phyloP scores from a whole-genome alignment of 2,113 vertebrate species.

The Argyrosomus japonicus region DNA sequence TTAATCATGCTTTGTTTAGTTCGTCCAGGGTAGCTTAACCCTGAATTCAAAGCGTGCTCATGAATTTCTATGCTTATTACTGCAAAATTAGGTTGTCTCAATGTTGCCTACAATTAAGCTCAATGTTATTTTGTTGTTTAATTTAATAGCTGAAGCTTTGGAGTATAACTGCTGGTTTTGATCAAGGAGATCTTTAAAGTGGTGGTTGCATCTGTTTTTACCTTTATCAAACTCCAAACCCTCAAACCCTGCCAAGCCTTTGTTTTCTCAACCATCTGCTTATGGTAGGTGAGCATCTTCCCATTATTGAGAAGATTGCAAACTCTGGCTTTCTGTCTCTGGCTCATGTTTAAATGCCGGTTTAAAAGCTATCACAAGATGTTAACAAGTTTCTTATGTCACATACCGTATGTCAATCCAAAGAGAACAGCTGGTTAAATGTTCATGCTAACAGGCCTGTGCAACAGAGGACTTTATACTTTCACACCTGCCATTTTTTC shows the following conservation, averaged over 20 bases:
- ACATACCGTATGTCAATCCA: constrained; percentile 29
- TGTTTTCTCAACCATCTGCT: constrained; percentile 31
- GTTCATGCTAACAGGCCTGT: constrained; percentile 10
- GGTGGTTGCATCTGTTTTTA: background rate
- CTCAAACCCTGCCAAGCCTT: constrained; percentile 13
- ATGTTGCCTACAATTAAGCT: constrained; percentile 19
- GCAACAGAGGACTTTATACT: constrained; percentile 22
- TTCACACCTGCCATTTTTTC: constrained; percentile 9
- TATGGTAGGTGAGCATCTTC: background rate
- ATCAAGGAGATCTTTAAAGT: background rate
- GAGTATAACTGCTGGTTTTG: constrained; percentile 2
- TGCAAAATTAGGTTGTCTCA: background rate
- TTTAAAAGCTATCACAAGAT: constrained; percentile 6
- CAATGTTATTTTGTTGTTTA: background rate
- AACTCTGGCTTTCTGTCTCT: constrained; percentile 1
- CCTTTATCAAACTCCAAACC: background rate
- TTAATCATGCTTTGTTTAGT: constrained; percentile 42
- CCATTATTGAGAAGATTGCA: background rate
- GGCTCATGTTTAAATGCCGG: constrained; percentile 9
- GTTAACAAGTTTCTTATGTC: constrained; percentile 37
- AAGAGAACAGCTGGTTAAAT: constrained; percentile 47
- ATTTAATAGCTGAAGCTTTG: background rate
- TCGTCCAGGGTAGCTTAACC: background rate
- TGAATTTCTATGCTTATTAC: background rate
- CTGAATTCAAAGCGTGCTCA: constrained; percentile 20